These are phyloP conservation scores for Calephelis perditalis DNA, from an alignment of 2,888 invertebrate genomes.

Conservation along the genomic window DNA sequence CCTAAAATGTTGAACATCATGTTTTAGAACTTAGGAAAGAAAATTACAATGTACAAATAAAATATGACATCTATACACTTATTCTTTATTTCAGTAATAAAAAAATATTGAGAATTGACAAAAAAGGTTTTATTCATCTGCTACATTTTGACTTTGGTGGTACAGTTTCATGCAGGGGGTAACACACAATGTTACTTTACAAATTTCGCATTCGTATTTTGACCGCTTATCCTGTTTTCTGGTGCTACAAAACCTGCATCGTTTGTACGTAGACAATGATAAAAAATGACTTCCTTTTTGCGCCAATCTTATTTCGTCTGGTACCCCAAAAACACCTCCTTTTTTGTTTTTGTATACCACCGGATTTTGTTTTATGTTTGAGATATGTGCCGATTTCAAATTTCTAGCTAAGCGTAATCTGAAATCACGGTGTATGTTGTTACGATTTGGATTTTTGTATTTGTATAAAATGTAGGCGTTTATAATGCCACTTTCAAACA, in stretches of 20 bases:
- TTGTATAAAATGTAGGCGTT: constrained; percentile 22
- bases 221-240: constrained; percentile 17
- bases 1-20: no score
- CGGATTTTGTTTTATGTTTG: constrained; percentile 16
- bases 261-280: constrained; percentile 16
- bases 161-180: constrained; percentile 13
- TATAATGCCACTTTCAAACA: no score
- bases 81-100: constrained; percentile 10
- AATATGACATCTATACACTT: no score
- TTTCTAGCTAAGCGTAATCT: constrained; percentile 28
- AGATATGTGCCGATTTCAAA: constrained; percentile 17
- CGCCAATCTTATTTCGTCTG: constrained; percentile 15
- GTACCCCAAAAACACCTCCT: constrained; percentile 8
- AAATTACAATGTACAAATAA: no score
- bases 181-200: constrained; percentile 18
- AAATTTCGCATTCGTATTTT: constrained; percentile 21
- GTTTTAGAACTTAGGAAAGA: no score
- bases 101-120: constrained; percentile 7
- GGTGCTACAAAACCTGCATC: constrained; percentile 21
- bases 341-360: constrained; percentile 29
- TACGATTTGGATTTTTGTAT: constrained; percentile 18
- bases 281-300: constrained; percentile 15
- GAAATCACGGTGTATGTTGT: constrained; percentile 28
- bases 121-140: constrained; percentile 9
- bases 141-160: constrained; percentile 13